phyloP scores from a whole-genome alignment of 1,140 invertebrate species.

The Ruditapes philippinarum region DNA sequence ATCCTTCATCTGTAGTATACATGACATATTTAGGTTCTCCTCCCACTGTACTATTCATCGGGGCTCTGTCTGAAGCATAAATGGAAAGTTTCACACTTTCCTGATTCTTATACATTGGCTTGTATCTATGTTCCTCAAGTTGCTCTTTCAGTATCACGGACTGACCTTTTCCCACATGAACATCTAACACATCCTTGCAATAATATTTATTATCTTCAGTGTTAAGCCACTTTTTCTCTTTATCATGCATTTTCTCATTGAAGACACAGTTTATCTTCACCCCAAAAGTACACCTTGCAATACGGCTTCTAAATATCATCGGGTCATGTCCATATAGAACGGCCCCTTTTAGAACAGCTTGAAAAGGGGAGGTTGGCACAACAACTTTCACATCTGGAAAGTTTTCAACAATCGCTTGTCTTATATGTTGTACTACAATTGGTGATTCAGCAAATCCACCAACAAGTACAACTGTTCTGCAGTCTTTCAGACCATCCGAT shows the following conservation, averaged over 20 bases:
- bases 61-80: background rate
- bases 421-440: constrained; percentile 8
- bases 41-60: background rate
- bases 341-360: constrained; percentile 40
- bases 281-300: constrained; percentile 12
- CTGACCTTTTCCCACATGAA: constrained; percentile 35
- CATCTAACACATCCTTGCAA: constrained; percentile 15
- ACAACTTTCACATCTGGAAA: background rate
- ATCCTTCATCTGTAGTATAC: constrained; percentile 16
- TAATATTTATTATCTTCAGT: background rate
- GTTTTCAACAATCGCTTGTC: background rate
- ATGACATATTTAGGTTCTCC: background rate
- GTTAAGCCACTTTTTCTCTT: constrained; percentile 15
- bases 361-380: constrained; percentile 14
- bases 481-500: background rate
- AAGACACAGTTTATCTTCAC: background rate
- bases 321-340: constrained; percentile 38
- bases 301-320: constrained; percentile 6
- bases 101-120: constrained; percentile 32
- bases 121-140: background rate
- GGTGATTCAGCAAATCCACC: constrained; percentile 47
- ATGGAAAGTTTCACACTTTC: background rate
- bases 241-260: constrained; percentile 17
- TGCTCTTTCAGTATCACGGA: background rate
- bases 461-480: constrained; percentile 2